Evolutionary conservation across 2,797 vertebrate genomes (phyloP).

Genomic region (Octomys mimax): DNA sequence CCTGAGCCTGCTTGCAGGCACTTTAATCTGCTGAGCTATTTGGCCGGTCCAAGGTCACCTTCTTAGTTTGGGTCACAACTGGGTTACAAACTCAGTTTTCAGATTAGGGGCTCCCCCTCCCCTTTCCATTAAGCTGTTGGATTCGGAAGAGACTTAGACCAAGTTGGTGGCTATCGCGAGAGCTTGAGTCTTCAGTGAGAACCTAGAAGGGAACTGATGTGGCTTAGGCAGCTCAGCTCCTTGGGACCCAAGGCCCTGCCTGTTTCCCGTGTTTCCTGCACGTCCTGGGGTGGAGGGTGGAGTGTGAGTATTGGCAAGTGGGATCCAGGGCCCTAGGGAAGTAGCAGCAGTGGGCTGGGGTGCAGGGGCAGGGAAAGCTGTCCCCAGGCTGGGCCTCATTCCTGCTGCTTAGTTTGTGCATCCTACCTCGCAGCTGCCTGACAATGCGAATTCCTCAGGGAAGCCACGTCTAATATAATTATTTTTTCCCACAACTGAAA

Average conservation of each 20-base stretch:
- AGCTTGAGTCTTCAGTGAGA: neutral
- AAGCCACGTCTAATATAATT: neutral
- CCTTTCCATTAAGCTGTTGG: neutral
- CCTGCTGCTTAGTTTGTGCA: neutral
- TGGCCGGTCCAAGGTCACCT: neutral
- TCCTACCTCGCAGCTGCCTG: neutral
- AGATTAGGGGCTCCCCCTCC: neutral
- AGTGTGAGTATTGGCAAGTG: neutral
- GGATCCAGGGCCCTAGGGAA: neutral
- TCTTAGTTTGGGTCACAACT: neutral
- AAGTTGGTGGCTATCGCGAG: neutral
- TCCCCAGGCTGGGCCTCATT: fast-evolving
- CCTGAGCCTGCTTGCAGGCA: too few relatives aligned
- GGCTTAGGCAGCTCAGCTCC: neutral
- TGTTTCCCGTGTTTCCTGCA: neutral
- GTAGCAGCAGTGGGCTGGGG: fast-evolving
- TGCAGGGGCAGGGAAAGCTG: neutral
- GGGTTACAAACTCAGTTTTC: neutral
- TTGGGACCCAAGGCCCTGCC: neutral
- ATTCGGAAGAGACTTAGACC: neutral
- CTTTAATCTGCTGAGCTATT: too few relatives aligned
- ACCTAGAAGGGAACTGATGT: too few relatives aligned
- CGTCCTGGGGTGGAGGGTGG: neutral
- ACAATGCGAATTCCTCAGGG: neutral
- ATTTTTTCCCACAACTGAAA: conserved; percentile 16